phyloP scores from a whole-genome alignment of 1,140 invertebrate species.

The Ips typographus region DNA sequence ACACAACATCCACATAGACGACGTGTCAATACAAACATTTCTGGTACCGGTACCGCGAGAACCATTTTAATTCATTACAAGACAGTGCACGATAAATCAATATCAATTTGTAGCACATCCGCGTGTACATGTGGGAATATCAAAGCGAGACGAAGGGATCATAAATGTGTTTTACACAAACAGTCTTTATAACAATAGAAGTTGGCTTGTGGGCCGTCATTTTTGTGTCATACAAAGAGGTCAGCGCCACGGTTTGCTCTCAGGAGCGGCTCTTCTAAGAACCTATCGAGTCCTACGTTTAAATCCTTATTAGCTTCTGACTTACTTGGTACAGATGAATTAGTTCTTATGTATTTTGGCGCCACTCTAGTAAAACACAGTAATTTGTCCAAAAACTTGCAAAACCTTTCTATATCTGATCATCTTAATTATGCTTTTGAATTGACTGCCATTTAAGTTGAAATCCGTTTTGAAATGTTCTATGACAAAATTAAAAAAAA shows the following conservation, averaged over 20 bases:
- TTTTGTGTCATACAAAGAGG: conserved; percentile 39
- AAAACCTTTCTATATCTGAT: no score
- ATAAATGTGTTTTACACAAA: conserved; percentile 43
- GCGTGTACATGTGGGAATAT: conserved; percentile 44
- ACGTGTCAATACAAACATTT: neutral
- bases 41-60: neutral
- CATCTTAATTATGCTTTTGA: no score
- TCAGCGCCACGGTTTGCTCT: conserved; percentile 37
- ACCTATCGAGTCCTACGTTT: conserved; percentile 35
- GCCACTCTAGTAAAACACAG: no score
- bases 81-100: conserved; percentile 38
- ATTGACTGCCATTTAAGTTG: no score
- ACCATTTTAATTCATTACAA: conserved; percentile 31
- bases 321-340: neutral
- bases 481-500: no score
- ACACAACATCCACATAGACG: neutral
- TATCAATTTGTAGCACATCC: conserved; percentile 46
- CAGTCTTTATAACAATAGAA: conserved; percentile 43
- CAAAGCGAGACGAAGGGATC: conserved; percentile 40
- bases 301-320: conserved; percentile 16
- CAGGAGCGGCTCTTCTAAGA: conserved; percentile 42
- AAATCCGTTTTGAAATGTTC: no score
- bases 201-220: conserved; percentile 32
- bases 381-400: no score
- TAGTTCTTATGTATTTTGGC: no score